Base-by-base conservation (phyloP, 1,140 invertebrate genomes). In the Hirudo medicinalis region DNA sequence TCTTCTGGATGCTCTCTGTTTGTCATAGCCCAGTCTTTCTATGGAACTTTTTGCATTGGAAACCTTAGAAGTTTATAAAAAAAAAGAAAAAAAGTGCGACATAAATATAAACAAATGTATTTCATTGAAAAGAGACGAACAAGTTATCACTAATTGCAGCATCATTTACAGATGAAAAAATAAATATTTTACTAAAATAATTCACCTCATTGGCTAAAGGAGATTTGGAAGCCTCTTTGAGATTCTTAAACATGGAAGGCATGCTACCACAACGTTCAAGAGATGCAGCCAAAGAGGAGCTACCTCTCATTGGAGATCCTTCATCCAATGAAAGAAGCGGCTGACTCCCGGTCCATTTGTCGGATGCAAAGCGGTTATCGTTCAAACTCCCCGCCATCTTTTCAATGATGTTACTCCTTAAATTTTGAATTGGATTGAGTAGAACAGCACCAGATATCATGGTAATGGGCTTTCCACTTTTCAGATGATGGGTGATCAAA, bases 401-500 rank as follows among this genome's bases (percentile, higher is more conserved):
- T 49, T 49, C 43, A 49, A 9, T 49, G 43, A 13, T 49, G 43
- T 49, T 49, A 13, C 11, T 17, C 43, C 15, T 49, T 49, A 49
- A 49, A 49, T 49, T 49, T 11, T 2, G 43, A 49, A 85, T 78
- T 20, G 91, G 91, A 74, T 85, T 87, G 70, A 86, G 86, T 63
- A 97, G 92, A 63, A 90, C 85, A 0, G 92, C 92, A 1, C 91
- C 91, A 15, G 92, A 94, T 0, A 88, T 88, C n/a, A 87, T 85
- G 0, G 92, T 94, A 76, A 97, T 91, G 0, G 91, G 88, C 78
- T 87, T 87, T 36, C 89, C 89, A 54, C 90, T 92, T 0, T 91
- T 90, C 22, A 94, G 91, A 79, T 97, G 94, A 72, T 89, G 94
- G 4, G 91, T 93, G 73, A 97, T 92, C 40, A 97, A 84, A 81